phyloP scores from a whole-genome alignment of 2,888 invertebrate species.

The Latheticus oryzae region DNA sequence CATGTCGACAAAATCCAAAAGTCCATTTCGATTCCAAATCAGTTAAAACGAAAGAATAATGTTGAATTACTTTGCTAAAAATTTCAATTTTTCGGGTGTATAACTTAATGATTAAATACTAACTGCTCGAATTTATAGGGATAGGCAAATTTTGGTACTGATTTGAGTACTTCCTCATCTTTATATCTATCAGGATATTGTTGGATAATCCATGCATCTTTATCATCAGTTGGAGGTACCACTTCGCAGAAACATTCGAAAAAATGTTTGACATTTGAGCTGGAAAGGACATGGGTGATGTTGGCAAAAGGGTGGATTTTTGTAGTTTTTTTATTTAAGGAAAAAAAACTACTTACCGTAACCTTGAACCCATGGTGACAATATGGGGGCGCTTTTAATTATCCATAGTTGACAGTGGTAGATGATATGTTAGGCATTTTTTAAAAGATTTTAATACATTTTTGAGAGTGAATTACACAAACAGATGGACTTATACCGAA shows the following conservation, averaged over 20 bases:
- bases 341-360: conserved; percentile 67
- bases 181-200: conserved; percentile 87
- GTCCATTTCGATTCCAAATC: conserved; percentile 96
- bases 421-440: conserved; percentile 12
- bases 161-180: conserved; percentile 86
- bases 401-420: conserved; percentile 24
- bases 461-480: conserved; percentile 11
- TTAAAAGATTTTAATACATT: conserved; percentile 28
- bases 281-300: conserved; percentile 62
- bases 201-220: conserved; percentile 79
- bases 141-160: conserved; percentile 92
- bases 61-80: conserved; percentile 84
- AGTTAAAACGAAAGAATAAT: conserved; percentile 97
- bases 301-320: not conserved
- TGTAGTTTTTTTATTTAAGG: conserved; percentile 12
- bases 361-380: conserved; percentile 67
- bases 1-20: conserved; percentile 97
- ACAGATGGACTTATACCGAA: conserved; percentile 25
- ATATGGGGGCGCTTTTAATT: conserved; percentile 14
- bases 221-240: conserved; percentile 73
- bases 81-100: conserved; percentile 1
- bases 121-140: conserved; percentile 85
- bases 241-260: conserved; percentile 89
- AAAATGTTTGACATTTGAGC: conserved; percentile 82
- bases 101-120: conserved; percentile 63